Conservation (phyloP, 2,113 vertebrate species). For the Polypterus senegalus region DNA sequence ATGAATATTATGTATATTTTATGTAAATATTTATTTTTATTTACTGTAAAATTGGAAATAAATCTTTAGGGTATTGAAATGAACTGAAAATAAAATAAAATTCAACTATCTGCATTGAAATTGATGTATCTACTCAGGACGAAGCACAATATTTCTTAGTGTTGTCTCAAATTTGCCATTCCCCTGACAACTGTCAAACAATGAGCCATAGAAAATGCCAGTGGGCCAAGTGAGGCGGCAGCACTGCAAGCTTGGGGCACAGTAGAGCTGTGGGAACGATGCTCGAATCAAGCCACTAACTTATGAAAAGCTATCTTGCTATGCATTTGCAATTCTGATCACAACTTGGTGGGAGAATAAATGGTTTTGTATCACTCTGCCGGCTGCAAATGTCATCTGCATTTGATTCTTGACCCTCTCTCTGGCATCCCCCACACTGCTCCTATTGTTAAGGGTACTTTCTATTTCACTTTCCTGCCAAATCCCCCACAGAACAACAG, state of each 20-base stretch:
- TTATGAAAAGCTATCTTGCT: constrained; percentile 43
- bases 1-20: too few relatives aligned
- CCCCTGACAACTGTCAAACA: constrained; percentile 33
- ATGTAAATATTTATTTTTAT: too few relatives aligned
- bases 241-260: constrained; percentile 40
- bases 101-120: constrained; percentile 6
- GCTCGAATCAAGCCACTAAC: constrained; percentile 23
- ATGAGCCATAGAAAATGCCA: constrained; percentile 46
- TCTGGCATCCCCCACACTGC: constrained; percentile 43
- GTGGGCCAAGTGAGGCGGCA: constrained; percentile 46
- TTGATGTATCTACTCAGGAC: constrained; percentile 2
- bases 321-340: constrained; percentile 69
- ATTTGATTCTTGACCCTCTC: constrained; percentile 65
- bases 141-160: constrained; percentile 38
- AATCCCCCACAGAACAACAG: constrained; percentile 56
- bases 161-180: constrained; percentile 31
- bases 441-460: constrained; percentile 36
- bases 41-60: too few relatives aligned
- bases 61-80: too few relatives aligned
- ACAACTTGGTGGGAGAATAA: constrained; percentile 50
- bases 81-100: too few relatives aligned
- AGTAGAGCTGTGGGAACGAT: constrained; percentile 55
- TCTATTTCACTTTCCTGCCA: constrained; percentile 27
- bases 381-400: constrained; percentile 63
- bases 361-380: constrained; percentile 62